Percentiles rank a stretch among this genome's conserved stretches.
Conservation (phyloP, 2,113 vertebrate genomes). For the Sphaerodactylus townsendi region DNA sequence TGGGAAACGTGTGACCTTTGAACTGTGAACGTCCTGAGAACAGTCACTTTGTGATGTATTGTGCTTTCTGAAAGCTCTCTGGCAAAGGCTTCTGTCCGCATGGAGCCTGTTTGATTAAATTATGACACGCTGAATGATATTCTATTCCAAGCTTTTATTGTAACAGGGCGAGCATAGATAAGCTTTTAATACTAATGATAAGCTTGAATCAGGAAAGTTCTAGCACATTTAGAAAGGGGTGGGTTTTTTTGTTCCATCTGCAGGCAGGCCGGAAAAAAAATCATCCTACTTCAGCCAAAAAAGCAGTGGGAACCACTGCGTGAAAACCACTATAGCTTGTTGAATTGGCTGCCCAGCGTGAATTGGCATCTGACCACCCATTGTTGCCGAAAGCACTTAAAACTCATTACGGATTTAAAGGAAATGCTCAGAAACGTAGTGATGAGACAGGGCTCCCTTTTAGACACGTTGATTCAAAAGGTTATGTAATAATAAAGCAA, state of each 20-base stretch:
- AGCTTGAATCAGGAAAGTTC: conserved; percentile 48
- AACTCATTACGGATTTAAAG: conserved; percentile 40
- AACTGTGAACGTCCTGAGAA: conserved; percentile 45
- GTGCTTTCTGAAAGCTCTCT: conserved; percentile 16
- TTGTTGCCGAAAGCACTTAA: conserved; percentile 29
- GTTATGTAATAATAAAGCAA: conserved; percentile 38
- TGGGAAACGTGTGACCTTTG: neutral
- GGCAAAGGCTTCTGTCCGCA: conserved; percentile 52
- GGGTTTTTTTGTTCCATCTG: neutral
- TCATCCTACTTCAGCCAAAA: conserved; percentile 35
- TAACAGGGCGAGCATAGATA: conserved; percentile 50
- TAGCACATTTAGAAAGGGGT: conserved; percentile 25
- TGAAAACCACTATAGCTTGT: conserved; percentile 49
- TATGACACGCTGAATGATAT: conserved; percentile 45
- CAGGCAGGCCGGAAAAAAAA: neutral
- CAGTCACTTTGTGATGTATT: conserved; percentile 43
- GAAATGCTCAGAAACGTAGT: conserved; percentile 37
- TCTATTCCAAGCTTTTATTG: conserved; percentile 28
- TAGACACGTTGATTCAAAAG: conserved; percentile 12
- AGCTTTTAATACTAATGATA: conserved; percentile 48
- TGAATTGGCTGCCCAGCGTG: conserved; percentile 2
- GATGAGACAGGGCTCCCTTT: conserved; percentile 30
- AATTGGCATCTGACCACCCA: conserved; percentile 40
- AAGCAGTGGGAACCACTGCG: conserved; percentile 31
- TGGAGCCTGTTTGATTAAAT: conserved; percentile 54